Evolutionary conservation across 2,888 invertebrate species (phyloP), one percentile per base, ranked within the genome.

Genomic region (Diadegma fenestrale): DNA sequence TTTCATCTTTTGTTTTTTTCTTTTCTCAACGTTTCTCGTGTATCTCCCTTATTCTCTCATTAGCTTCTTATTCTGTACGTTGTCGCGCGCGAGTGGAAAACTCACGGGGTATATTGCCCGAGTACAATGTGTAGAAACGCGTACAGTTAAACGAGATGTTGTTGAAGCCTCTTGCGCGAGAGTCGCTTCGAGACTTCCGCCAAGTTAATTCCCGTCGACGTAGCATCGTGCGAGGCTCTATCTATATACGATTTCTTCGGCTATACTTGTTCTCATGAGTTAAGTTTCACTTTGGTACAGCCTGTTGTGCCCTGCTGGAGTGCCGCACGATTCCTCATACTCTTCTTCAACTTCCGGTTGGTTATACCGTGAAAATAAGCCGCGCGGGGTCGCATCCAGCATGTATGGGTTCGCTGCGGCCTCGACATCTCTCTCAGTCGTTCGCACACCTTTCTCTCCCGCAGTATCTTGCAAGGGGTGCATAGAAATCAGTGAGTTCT

Each of bases 341-440:
- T 69, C 78, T 78, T 78, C 78, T 78, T 61, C 78, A 69, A 69
- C 78, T 78, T 78, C 78, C 58, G 69, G 48, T 43, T 30, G 76
- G 81, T 77, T 78, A 68, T 85, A 66, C 81, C 72, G 73, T 78
- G 84, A 81, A 81, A 85, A 81, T 81, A 85, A 81, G 68, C 84
- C 80, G 30, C 80, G 30, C 45, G 69, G 33, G 79, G 54, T 8
- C 79, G 64, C n/a, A n/a, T n/a, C n/a, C 68, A 30, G 41, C 26
- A 48, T 73, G 30, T 77, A 63, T 78, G 76, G n/a, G n/a, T 43
- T 61, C n/a, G 58, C 73, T 26, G 33, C 33, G 22, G 30, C 48
- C 61, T 51, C 33, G 51, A 48, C 45, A 58, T 80, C 66, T 80
- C 77, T 80, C 73, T 75, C 71, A 75, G 80, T 66, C 78, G 43